Percentiles rank a stretch among this genome's conserved stretches.
phyloP scores from a whole-genome alignment of 2,797 vertebrate species.

The Sebastes iracundus region DNA sequence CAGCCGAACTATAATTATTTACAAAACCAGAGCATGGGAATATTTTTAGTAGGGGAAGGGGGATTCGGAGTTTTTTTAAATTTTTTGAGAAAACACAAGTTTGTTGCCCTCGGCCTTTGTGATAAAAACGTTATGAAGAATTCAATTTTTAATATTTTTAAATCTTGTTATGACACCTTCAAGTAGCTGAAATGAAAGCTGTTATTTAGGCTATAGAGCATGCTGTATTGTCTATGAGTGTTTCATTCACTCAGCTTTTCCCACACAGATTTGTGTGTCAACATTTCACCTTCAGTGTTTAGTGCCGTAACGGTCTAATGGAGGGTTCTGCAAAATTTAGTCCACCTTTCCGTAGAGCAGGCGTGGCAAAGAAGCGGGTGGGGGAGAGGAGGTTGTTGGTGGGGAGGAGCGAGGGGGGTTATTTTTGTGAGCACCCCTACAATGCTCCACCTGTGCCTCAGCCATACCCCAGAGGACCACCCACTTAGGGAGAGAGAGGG shows the following conservation, averaged over 20 bases:
- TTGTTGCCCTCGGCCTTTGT: constrained; percentile 31
- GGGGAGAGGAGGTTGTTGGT: constrained; percentile 61
- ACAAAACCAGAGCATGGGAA: constrained; percentile 95
- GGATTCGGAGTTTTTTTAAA: constrained; percentile 4
- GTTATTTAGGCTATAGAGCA: constrained; percentile 4
- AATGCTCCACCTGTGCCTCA: constrained; percentile 89
- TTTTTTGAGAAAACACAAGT: constrained; percentile 36
- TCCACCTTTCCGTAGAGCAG: constrained; percentile 77
- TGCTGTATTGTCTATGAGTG: constrained; percentile 2
- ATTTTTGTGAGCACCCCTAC: constrained; percentile 86
- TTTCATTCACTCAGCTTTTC: constrained; percentile 42
- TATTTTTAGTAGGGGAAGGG: constrained; percentile 86
- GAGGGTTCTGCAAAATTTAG: constrained; percentile 72
- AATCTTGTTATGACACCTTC: not conserved
- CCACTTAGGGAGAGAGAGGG: constrained; percentile 85
- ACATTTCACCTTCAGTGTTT: constrained; percentile 68
- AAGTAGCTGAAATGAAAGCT: not conserved
- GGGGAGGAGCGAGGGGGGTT: constrained; percentile 62
- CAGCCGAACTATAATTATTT: constrained; percentile 99
- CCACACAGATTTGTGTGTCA: constrained; percentile 56
- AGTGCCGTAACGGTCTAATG: constrained; percentile 68
- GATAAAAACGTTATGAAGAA: constrained; percentile 14
- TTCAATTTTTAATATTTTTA: not conserved
- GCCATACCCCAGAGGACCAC: constrained; percentile 86
- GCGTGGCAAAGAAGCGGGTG: constrained; percentile 57